Conservation (phyloP, 2,113 vertebrate genomes). For the Polypterus bichir region DNA sequence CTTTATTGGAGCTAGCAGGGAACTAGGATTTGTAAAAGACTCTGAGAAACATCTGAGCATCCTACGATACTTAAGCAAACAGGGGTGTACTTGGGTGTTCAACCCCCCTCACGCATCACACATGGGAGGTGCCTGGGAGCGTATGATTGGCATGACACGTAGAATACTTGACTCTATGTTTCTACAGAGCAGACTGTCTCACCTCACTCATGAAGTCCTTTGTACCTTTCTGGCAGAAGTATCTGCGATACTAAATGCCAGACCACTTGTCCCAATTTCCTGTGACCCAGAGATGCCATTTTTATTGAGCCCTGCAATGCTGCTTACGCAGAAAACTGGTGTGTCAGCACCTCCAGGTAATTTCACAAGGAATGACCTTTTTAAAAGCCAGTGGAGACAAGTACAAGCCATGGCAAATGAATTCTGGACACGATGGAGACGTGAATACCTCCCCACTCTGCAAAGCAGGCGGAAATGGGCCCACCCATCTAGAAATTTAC, state of each 20-base stretch:
- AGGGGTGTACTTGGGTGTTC: constrained; percentile 8
- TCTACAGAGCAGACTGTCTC: not conserved
- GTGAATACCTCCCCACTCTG: not conserved
- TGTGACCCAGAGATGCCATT: not conserved
- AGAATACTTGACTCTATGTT: constrained; percentile 3
- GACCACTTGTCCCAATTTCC: not conserved
- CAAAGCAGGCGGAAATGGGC: not conserved
- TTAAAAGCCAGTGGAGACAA: not conserved
- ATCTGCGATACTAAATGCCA: not conserved
- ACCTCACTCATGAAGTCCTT: not conserved
- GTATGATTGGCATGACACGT: constrained; percentile 1
- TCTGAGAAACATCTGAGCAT: not conserved
- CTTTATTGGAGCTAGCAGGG: not conserved
- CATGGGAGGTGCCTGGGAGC: constrained; percentile 8
- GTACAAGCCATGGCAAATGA: not conserved
- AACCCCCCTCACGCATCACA: constrained; percentile 9
- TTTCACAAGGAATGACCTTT: not conserved
- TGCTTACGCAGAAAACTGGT: constrained; percentile 4
- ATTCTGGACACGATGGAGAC: not conserved
- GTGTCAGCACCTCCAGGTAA: not conserved
- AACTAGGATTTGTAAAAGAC: not conserved
- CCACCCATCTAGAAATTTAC: not conserved
- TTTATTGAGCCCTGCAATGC: constrained; percentile 3
- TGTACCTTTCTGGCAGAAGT: constrained; percentile 7
- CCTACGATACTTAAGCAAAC: not conserved